Percentiles rank a stretch among this genome's conserved stretches.
phyloP scores from a whole-genome alignment of 2,888 invertebrate genomes.

The Drosophila helvetica region DNA sequence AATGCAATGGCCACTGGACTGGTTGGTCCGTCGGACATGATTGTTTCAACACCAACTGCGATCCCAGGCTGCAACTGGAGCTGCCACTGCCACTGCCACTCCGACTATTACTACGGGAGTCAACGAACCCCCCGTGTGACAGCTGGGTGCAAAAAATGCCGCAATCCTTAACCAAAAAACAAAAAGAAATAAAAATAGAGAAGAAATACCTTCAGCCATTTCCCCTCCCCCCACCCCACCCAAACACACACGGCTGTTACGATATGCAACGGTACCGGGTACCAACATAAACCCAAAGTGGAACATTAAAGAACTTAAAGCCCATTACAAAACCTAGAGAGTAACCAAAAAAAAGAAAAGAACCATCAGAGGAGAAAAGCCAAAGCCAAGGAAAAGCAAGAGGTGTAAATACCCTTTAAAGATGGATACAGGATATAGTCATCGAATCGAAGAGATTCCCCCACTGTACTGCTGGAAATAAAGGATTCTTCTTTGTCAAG shows the following conservation, averaged over 20 bases:
- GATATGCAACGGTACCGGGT: constrained; percentile 62
- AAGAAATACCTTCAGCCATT: constrained; percentile 34
- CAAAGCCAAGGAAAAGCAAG: neutral
- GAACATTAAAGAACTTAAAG: constrained; percentile 61
- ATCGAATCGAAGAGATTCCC: neutral
- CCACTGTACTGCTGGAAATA: neutral
- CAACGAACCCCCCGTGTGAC: constrained; percentile 73
- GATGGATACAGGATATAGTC: neutral
- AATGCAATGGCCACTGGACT: constrained; percentile 58
- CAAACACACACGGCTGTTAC: constrained; percentile 12
- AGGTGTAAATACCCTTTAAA: neutral
- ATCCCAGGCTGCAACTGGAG: neutral
- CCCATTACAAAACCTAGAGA: constrained; percentile 57
- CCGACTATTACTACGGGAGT: constrained; percentile 32
- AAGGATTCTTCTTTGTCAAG: no score
- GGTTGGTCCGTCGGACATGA: constrained; percentile 51
- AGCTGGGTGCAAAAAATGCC: constrained; percentile 66
- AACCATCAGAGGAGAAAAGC: no score
- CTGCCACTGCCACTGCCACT: constrained; percentile 7
- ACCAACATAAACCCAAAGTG: constrained; percentile 62
- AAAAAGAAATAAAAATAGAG: neutral
- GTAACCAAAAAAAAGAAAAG: constrained; percentile 43
- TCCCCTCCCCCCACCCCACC: constrained; percentile 1
- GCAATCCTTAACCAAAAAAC: constrained; percentile 36
- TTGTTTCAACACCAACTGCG: constrained; percentile 67